A percentile compares a stretch with the other conserved stretches of the same genome.
Conservation (phyloP, 2,113 vertebrate genomes). For the Anguilla rostrata region DNA sequence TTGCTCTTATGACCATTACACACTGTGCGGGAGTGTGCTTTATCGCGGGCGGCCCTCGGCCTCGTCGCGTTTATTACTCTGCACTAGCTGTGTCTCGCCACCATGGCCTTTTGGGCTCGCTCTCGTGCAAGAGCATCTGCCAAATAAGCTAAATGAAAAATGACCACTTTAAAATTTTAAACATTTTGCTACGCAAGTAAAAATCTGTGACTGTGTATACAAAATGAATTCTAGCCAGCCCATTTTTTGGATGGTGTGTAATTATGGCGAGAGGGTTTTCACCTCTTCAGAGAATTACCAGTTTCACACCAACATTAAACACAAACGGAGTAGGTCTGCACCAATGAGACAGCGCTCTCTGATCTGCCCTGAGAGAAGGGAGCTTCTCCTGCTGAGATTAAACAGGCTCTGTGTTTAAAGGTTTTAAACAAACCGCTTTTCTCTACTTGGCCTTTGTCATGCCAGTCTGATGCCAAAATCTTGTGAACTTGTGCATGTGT, state of each 20-base stretch:
- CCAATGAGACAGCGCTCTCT: too few relatives aligned
- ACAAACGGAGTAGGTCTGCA: background rate
- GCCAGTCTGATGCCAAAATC: background rate
- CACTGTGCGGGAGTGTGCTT: background rate
- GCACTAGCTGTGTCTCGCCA: background rate
- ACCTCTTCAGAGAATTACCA: background rate
- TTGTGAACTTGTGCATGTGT: background rate
- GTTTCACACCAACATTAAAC: background rate
- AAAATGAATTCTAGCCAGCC: background rate
- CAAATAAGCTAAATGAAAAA: background rate
- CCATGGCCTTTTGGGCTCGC: background rate
- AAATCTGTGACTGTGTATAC: background rate
- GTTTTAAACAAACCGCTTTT: background rate
- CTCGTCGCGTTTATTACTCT: background rate
- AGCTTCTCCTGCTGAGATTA: too few relatives aligned
- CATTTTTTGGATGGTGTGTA: background rate
- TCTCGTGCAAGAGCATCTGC: background rate
- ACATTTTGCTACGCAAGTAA: background rate
- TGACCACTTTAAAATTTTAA: background rate
- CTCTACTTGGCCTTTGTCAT: background rate
- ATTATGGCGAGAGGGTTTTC: background rate
- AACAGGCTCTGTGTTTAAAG: too few relatives aligned
- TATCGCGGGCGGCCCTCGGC: background rate
- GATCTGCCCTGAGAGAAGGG: too few relatives aligned
- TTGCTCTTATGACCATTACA: background rate